Evolutionary conservation across 2,888 invertebrate genomes (phyloP).

Genomic region (Salpingus planirostris): DNA sequence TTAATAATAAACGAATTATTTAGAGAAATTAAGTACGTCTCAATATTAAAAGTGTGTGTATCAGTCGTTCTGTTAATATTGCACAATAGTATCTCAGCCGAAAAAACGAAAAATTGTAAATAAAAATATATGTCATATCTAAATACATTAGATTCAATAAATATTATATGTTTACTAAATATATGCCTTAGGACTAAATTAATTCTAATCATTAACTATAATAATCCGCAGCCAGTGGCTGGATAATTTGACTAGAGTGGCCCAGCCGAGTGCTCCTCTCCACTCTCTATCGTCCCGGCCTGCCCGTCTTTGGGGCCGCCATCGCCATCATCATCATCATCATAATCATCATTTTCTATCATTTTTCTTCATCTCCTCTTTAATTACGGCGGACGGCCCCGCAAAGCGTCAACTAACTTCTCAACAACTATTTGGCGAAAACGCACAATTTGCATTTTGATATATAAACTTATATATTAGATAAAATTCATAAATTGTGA

Average conservation of each 20-base stretch:
- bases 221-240: conserved; percentile 34
- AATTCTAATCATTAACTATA: conserved; percentile 42
- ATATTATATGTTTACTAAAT: conserved; percentile 39
- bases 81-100: conserved; percentile 42
- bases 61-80: conserved; percentile 43
- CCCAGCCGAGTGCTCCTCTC: conserved; percentile 30
- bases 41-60: conserved; percentile 32
- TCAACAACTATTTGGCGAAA: conserved; percentile 42
- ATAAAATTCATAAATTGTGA: conserved; percentile 41
- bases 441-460: conserved; percentile 39
- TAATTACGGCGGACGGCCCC: too few relatives aligned
- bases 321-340: too few relatives aligned
- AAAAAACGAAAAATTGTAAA: conserved; percentile 27
- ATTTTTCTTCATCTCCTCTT: too few relatives aligned
- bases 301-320: conserved; percentile 13
- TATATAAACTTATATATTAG: conserved; percentile 39
- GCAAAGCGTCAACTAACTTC: conserved; percentile 41
- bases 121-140: conserved; percentile 25
- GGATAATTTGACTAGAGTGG: conserved; percentile 45
- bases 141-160: conserved; percentile 41
- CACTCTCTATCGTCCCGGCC: conserved; percentile 27
- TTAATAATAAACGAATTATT: conserved; percentile 2
- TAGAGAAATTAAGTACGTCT: conserved; percentile 20
- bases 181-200: conserved; percentile 36
- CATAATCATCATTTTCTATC: too few relatives aligned